A percentile compares a stretch with the other conserved stretches of the same genome.
These are phyloP conservation scores for Actinia equina DNA, from an alignment of 64 coral and sea anemone genomes.

Conservation along the genomic window DNA sequence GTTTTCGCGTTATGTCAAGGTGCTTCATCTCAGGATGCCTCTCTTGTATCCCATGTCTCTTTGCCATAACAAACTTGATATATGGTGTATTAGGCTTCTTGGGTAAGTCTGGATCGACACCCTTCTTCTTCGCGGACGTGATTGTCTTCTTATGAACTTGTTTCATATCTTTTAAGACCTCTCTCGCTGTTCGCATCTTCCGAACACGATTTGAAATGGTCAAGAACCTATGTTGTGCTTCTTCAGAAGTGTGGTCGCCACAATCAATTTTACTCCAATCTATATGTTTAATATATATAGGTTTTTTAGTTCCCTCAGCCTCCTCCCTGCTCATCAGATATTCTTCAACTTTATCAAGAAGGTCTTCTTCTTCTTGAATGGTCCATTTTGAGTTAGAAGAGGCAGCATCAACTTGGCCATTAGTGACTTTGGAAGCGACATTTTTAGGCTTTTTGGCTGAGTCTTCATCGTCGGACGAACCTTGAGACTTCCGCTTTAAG, in stretches of 20 bases:
- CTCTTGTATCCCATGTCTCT: not conserved
- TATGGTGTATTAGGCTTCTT: conserved; percentile 46
- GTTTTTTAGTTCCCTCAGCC: not conserved
- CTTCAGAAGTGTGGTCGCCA: not conserved
- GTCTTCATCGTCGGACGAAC: not conserved
- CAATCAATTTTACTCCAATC: not conserved
- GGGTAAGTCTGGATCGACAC: not conserved
- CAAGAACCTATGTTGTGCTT: not conserved
- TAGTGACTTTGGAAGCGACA: not conserved
- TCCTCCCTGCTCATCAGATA: not conserved
- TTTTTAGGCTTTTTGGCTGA: not conserved
- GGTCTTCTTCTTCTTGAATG: not conserved
- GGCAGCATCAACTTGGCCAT: not conserved
- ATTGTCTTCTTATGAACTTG: not conserved
- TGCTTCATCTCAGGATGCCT: conserved; percentile 38
- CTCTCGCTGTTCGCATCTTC: conserved; percentile 41
- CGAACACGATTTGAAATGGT: conserved; percentile 10
- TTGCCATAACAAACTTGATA: conserved; percentile 28
- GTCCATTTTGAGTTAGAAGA: not conserved
- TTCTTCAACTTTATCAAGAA: not conserved
- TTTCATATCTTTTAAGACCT: conserved; percentile 55
- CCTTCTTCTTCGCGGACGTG: not conserved
- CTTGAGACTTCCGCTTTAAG: not conserved
- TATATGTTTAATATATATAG: not conserved
- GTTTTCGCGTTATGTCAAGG: conserved; percentile 2